Percentiles rank a stretch among this genome's conserved stretches.
These are phyloP conservation scores for Odocoileus hemionus DNA, from an alignment of 2,113 vertebrate species.

Conservation along the genomic window DNA sequence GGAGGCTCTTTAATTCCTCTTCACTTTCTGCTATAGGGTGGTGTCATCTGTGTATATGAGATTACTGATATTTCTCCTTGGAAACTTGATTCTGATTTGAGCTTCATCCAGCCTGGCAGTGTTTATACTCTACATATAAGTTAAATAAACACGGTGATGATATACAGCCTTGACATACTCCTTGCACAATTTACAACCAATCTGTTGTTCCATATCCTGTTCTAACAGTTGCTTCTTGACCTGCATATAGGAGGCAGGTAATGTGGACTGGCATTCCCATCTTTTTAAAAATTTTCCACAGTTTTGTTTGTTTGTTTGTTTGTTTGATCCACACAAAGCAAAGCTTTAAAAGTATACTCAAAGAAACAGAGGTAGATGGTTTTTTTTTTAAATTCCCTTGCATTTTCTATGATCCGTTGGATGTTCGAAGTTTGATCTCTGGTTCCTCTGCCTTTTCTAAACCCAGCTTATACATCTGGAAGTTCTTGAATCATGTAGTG, in stretches of 20 bases:
- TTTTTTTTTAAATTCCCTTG: not conserved
- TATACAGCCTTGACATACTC: not conserved
- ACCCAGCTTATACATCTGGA: not conserved
- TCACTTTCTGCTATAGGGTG: not conserved
- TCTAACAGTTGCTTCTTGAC: not conserved
- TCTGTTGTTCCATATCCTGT: not conserved
- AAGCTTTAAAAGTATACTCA: not conserved
- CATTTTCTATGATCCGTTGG: fast-evolving
- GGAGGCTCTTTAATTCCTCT: not conserved
- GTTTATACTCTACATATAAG: not conserved
- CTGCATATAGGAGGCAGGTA: not conserved
- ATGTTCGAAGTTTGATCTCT: not conserved
- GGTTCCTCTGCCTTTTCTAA: not conserved
- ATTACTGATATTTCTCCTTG: not conserved
- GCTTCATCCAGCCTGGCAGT: not conserved
- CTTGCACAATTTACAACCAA: not conserved
- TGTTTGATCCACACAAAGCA: not conserved
- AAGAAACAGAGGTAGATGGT: not conserved
- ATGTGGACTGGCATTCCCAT: not conserved
- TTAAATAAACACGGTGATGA: not conserved
- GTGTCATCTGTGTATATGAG: not conserved
- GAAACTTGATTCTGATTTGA: not conserved
- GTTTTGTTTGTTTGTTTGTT: no score
- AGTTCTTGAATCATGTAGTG: not conserved
- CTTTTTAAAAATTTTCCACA: not conserved